Conservation (phyloP, 1,140 invertebrate genomes). For the Brachionus koreanus region DNA sequence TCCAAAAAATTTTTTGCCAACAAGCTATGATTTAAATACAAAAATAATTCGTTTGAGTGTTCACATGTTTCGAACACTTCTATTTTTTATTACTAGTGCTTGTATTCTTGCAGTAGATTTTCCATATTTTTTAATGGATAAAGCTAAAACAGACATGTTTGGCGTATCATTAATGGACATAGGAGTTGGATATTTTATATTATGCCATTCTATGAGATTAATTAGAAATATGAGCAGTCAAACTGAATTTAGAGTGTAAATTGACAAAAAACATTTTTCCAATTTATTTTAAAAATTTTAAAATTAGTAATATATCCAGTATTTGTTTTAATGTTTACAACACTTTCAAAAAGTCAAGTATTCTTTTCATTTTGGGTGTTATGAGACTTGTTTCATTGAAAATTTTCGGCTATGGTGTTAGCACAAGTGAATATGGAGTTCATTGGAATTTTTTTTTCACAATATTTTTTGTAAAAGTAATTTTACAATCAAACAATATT, state of each 20-base stretch:
- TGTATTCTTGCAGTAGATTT: conserved; percentile 29
- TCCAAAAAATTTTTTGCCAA: background rate
- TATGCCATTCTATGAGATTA: conserved; percentile 70
- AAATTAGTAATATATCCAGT: background rate
- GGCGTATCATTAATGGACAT: conserved; percentile 92
- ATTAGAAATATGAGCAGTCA: background rate
- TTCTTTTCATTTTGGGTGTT: conserved; percentile 65
- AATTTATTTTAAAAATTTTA: background rate
- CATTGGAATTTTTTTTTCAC: conserved; percentile 41
- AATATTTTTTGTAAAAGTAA: conserved; percentile 49
- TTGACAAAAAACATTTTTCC: background rate
- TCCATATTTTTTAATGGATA: background rate
- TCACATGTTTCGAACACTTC: background rate
- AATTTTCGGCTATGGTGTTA: conserved; percentile 46
- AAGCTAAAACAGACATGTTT: conserved; percentile 76
- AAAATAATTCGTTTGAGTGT: conserved; percentile 28
- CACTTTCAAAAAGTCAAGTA: background rate
- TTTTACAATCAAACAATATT: background rate
- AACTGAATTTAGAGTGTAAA: background rate
- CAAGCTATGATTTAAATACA: background rate
- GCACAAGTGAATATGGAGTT: background rate
- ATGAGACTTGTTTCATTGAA: conserved; percentile 61
- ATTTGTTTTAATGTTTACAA: background rate
- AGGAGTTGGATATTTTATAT: conserved; percentile 82
- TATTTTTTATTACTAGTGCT: conserved; percentile 24